These are phyloP conservation scores for Thera obeliscata DNA, from an alignment of 2,888 invertebrate species.

Conservation along the genomic window DNA sequence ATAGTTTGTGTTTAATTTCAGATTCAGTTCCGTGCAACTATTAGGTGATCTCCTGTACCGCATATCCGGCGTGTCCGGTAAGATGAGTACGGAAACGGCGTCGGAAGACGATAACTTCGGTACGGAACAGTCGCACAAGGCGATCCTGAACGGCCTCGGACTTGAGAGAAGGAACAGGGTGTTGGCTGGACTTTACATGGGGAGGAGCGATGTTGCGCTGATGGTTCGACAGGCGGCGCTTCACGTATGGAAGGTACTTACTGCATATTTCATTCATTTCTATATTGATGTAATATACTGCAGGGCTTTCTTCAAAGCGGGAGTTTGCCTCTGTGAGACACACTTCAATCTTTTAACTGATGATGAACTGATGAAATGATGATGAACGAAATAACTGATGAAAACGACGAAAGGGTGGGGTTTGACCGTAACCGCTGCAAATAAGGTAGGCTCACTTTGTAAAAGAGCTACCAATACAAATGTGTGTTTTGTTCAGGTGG, in stretches of 20 bases:
- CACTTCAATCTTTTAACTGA: too few relatives aligned
- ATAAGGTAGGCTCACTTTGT: too few relatives aligned
- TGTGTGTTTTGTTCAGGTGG: slow-evolving; percentile 83
- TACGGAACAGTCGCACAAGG: slow-evolving; percentile 96
- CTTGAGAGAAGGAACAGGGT: slow-evolving; percentile 96
- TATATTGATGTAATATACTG: too few relatives aligned
- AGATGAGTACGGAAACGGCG: slow-evolving; percentile 99
- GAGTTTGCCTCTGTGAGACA: too few relatives aligned
- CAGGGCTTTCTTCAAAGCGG: too few relatives aligned
- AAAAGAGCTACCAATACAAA: too few relatives aligned
- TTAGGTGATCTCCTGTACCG: slow-evolving; percentile 96
- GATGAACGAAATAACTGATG: too few relatives aligned
- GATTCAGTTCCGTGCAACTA: slow-evolving; percentile 96
- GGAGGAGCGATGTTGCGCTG: slow-evolving; percentile 97
- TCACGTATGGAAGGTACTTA: slow-evolving; percentile 96
- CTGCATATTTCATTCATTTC: background rate
- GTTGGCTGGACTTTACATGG: slow-evolving; percentile 97
- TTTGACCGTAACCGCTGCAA: too few relatives aligned
- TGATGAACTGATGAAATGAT: too few relatives aligned
- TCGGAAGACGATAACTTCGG: slow-evolving; percentile 99
- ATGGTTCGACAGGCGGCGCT: slow-evolving; percentile 98
- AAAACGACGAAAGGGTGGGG: too few relatives aligned
- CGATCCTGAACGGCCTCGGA: slow-evolving; percentile 95
- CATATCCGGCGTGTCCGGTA: slow-evolving; percentile 98
- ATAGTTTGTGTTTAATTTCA: slow-evolving; percentile 37